Conservation (phyloP, 2,113 vertebrate species). For the Indicator maculatus region DNA sequence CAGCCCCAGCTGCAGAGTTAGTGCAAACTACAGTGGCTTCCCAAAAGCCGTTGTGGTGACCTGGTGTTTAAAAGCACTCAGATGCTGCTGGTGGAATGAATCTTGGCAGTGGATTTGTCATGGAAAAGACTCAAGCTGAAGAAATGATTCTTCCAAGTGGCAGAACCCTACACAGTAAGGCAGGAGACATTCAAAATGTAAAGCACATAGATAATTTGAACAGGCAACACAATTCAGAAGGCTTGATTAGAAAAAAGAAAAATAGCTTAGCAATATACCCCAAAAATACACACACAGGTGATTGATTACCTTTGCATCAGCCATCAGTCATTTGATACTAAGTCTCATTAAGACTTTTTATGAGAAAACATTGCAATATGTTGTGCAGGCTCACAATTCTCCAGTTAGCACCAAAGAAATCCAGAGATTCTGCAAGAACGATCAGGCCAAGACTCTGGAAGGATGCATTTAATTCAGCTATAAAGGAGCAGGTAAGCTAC, state of each 20-base stretch:
- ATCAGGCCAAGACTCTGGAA: slow-evolving; percentile 2
- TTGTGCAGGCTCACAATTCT: neutral
- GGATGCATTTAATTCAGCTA: neutral
- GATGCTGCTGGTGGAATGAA: slow-evolving; percentile 40
- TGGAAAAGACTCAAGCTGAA: slow-evolving; percentile 3
- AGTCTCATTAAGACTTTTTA: neutral
- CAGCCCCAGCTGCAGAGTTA: neutral
- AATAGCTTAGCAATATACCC: neutral
- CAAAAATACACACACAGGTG: neutral
- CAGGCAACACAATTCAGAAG: neutral
- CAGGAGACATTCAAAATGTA: slow-evolving; percentile 21
- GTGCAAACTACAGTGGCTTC: neutral
- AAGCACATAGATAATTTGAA: neutral
- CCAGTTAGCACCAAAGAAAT: slow-evolving; percentile 49
- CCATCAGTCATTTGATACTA: neutral
- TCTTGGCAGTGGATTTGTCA: neutral
- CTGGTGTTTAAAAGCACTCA: neutral
- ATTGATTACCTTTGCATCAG: slow-evolving; percentile 11
- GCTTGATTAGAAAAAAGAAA: neutral
- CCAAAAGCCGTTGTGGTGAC: neutral
- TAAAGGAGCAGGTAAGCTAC: neutral
- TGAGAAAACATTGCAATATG: neutral
- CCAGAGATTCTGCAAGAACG: neutral
- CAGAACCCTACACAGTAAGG: slow-evolving; percentile 39
- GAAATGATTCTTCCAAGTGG: neutral